Evolutionary conservation across 2,113 vertebrate genomes (phyloP), one percentile per base, ranked within the genome.

Genomic region (Aphyosemion australe): DNA sequence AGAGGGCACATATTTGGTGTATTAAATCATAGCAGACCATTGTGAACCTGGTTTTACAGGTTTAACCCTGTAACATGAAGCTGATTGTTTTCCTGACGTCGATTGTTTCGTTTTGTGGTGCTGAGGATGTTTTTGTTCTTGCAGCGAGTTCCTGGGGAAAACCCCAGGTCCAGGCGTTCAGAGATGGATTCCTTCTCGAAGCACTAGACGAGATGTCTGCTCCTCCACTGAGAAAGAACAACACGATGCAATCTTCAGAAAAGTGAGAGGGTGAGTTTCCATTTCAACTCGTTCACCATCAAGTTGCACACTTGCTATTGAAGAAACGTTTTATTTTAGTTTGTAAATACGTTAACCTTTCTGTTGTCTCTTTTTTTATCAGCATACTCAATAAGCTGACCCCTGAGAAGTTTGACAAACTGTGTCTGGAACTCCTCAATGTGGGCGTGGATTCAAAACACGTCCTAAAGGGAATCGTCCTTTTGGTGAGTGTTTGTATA

Each of bases 371-470:
- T 0, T 31, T 49, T 13, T 8, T 46, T n/a, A 50, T 39, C 8
- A 99, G 97, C 94, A 99, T 99, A 94, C 93, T 99, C 90, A 99
- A 99, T 93, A 99, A 99, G 90, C 94, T 99, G 94, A 98, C 97
- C 92, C 97, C 97, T 92, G 97, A 99, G 84, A 99, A 98, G 96
- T 99, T 99, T 93, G 97, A 99, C 95, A 99, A 99, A 95, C 95
- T 99, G 95, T 99, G 97, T 94, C 95, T 98, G 96, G 97, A 99
- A 94, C 97, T 99, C 93, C 97, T 99, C 93, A 99, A 99, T 94
- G 96, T 95, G 93, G 97, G 97, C 91, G 95, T 99, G 91, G 97
- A 99, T 93, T 95, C 97, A 90, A 99, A 99, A 91, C 92, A 95
- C 92, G 95, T 99, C 94, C 93, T 99, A 82, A 99, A 99, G 95